phyloP scores from a whole-genome alignment of 2,113 vertebrate genomes.

The Caloenas nicobarica region DNA sequence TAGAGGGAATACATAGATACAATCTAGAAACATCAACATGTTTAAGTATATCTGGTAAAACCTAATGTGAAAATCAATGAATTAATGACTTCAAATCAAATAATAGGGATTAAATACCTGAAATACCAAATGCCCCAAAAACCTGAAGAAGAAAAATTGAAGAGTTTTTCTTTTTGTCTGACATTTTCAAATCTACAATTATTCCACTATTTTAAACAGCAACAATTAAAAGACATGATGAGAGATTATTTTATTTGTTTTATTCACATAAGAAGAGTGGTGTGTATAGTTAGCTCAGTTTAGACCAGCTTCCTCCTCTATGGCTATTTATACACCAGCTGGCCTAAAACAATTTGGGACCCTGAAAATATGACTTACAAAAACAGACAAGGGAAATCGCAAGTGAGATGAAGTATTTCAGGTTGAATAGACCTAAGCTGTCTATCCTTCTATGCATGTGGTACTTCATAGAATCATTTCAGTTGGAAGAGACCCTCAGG shows the following conservation, averaged over 20 bases:
- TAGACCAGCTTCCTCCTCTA: background rate
- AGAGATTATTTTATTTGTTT: background rate
- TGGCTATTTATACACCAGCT: background rate
- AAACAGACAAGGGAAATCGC: background rate
- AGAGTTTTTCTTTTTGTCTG: background rate
- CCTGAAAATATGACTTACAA: background rate
- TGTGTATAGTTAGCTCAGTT: background rate
- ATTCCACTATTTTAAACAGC: background rate
- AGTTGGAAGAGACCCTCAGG: too few species aligned
- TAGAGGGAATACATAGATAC: background rate
- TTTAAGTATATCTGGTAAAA: background rate
- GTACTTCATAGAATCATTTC: background rate
- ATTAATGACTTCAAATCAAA: background rate
- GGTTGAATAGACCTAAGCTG: background rate
- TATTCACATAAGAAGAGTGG: background rate
- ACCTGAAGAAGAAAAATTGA: background rate
- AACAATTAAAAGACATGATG: background rate
- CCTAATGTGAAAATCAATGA: background rate
- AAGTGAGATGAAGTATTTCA: background rate
- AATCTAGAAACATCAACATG: background rate
- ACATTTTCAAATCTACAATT: background rate
- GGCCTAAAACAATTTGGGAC: background rate
- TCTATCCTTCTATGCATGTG: background rate
- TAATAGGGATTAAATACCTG: slow-evolving; percentile 17
- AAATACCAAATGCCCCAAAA: slow-evolving; percentile 19